A percentile compares a stretch with the other conserved stretches of the same genome.
phyloP scores from a whole-genome alignment of 2,797 vertebrate species.

The Caiman crocodilus region DNA sequence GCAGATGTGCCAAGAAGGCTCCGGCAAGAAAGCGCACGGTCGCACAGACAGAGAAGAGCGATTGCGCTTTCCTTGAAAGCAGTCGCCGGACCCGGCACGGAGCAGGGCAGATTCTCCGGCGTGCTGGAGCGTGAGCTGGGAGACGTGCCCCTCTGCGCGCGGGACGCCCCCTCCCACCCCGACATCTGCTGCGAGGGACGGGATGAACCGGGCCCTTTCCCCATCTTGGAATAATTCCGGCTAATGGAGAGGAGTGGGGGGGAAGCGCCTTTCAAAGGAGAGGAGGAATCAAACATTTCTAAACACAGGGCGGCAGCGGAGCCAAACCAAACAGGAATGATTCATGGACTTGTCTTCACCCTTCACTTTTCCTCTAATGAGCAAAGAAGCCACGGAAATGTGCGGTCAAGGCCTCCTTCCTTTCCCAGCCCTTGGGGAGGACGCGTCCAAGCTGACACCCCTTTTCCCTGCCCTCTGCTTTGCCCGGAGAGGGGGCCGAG shows the following conservation, averaged over 20 bases:
- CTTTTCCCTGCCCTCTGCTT: fast-evolving
- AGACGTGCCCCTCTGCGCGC: background rate
- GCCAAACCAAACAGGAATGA: slow-evolving; percentile 78
- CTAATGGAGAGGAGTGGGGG: slow-evolving; percentile 35
- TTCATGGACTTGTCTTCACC: slow-evolving; percentile 78
- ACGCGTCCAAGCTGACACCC: background rate
- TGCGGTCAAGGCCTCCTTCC: background rate
- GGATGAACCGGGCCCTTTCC: slow-evolving; percentile 53
- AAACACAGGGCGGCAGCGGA: background rate
- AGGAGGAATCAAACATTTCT: slow-evolving; percentile 63
- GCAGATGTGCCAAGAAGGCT: slow-evolving; percentile 63
- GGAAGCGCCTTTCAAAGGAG: slow-evolving; percentile 49
- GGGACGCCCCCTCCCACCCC: background rate
- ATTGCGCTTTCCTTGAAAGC: slow-evolving; percentile 29
- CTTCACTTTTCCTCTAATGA: slow-evolving; percentile 71
- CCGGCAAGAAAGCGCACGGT: background rate
- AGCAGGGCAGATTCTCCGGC: background rate
- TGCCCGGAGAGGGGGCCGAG: background rate
- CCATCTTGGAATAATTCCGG: slow-evolving; percentile 78
- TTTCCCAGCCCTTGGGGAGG: background rate
- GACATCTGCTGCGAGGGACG: slow-evolving; percentile 71
- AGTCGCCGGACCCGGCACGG: slow-evolving; percentile 7
- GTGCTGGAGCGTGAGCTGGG: background rate
- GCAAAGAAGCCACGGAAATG: slow-evolving; percentile 71
- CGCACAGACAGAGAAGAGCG: slow-evolving; percentile 32